Base-by-base conservation (phyloP, 2,888 invertebrate genomes). In the Nephrotoma guestfalica region DNA sequence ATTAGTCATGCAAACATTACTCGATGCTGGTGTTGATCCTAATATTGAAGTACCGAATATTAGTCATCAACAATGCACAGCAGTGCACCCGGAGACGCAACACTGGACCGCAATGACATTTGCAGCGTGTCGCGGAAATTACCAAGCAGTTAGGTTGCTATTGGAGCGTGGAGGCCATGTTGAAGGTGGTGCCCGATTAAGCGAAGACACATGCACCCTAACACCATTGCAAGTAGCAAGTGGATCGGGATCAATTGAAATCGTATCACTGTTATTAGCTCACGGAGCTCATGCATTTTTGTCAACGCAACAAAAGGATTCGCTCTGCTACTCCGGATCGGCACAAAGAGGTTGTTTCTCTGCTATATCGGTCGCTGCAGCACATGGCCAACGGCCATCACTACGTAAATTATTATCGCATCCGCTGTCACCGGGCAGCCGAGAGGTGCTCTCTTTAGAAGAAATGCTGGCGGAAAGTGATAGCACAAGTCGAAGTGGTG, bases 61-160 rank as follows among this genome's bases (percentile, higher is more conserved):
- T 0, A 89, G 90, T 0, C 87, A 88, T 87, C 87, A 87, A 85
- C 92, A 93, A 7, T 92, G 92, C 88, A 92, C 93, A 6, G 93
- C 93, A 43, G 92, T 93, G 9, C 93, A 94, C 92, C 94, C 86
- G n/a, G 95, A 95, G 89, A 95, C 94, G 0, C 95, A 95, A 88
- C 94, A 95, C 89, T 98, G 97, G 97, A 97, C 97, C 0, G 97
- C 97, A 0, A 92, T 97, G 15, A 97, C 97, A 47, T 97, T 97
- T 91, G 96, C 97, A 0, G 92, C 93, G 18, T 92, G 93, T 83
- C 90, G 91, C 43, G 93, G 93, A 86, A 94, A 93, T 47, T 92
- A 92, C 87, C 92, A 93, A 89, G 94, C 95, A 7, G 92, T 95
- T 86, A 92, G 95, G 87, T 93, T 96, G 86, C 92, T 97, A 41